phyloP scores from a whole-genome alignment of 2,888 invertebrate species.

The Hypercompe scribonia region DNA sequence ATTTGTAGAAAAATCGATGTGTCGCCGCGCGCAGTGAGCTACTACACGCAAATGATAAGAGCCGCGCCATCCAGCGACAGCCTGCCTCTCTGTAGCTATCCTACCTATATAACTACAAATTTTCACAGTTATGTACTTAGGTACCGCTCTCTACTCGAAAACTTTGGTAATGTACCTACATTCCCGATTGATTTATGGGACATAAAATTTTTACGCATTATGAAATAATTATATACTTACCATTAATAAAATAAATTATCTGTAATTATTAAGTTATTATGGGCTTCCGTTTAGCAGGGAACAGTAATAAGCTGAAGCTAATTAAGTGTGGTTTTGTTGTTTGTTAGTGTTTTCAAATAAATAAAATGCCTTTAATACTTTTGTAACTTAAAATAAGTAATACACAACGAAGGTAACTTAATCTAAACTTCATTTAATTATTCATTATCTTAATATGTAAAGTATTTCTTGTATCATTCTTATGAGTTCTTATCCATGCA shows the following conservation, averaged over 20 bases:
- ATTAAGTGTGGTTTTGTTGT: not conserved
- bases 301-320: too few species aligned
- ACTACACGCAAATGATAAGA: constrained; percentile 74
- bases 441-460: not conserved
- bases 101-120: constrained; percentile 47
- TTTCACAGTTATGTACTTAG: constrained; percentile 15
- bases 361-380: not conserved
- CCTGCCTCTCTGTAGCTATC: constrained; percentile 41
- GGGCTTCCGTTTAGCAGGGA: too few species aligned
- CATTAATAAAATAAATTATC: too few species aligned
- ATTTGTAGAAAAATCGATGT: constrained; percentile 83
- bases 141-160: constrained; percentile 8
- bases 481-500: not conserved
- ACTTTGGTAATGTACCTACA: constrained; percentile 8
- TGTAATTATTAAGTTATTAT: too few species aligned
- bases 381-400: not conserved
- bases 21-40: constrained; percentile 78
- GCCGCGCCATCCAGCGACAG: constrained; percentile 51
- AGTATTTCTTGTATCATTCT: not conserved
- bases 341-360: not conserved
- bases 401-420: not conserved
- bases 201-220: not conserved
- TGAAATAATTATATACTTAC: not conserved
- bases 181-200: not conserved
- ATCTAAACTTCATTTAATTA: not conserved